Base-by-base conservation (phyloP, 92 coral and sea anemone species). In the Actinostola sp. region DNA sequence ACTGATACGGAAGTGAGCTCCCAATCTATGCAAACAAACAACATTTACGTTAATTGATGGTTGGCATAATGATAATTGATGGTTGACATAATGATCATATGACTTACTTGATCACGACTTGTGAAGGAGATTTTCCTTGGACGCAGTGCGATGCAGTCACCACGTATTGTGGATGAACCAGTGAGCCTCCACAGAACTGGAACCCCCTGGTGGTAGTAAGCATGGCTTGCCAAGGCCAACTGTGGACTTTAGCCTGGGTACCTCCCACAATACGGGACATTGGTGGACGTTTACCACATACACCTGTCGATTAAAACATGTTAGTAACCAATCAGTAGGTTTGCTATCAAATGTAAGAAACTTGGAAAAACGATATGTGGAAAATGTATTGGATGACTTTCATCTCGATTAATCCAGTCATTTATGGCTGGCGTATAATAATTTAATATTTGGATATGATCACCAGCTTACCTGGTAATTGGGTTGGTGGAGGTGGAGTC, bases 81-180 rank as follows among this genome's bases (percentile, higher is more conserved):
- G 45, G 14, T 7, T 39, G 45, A 39, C 8, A 39, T 39, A 39
- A 39, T 12, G 17, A 13, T 26, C 0, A 42, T 19, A 26, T 1
- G 21, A 71, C 70, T 17, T 31, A 81, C 86, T 66, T 81, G 39
- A 81, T 54, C 26, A 16, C 42, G 8, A 81, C 24, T 10, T 10
- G 17, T 21, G 81, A 58, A 11, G 86, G 69, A 16, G 71, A 45
- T 26, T 42, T 31, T 12, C 71, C 54, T 13, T 31, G 17, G 26
- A 86, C 67, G 39, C 92, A 86, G 52, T 86, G 92, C 17, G 87
- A 70, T 24, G 92, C 92, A 23, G 92, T 86, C 9, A 86, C 84
- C 8, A 86, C 83, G 63, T 77, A 86, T 14, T 35, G 58, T 54
- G 87, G 78, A 61, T 71, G 63, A n/a, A 86, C 63, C 38, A 86